These are phyloP conservation scores for Agrotis segetum DNA, from an alignment of 2,888 invertebrate species.

Conservation along the genomic window DNA sequence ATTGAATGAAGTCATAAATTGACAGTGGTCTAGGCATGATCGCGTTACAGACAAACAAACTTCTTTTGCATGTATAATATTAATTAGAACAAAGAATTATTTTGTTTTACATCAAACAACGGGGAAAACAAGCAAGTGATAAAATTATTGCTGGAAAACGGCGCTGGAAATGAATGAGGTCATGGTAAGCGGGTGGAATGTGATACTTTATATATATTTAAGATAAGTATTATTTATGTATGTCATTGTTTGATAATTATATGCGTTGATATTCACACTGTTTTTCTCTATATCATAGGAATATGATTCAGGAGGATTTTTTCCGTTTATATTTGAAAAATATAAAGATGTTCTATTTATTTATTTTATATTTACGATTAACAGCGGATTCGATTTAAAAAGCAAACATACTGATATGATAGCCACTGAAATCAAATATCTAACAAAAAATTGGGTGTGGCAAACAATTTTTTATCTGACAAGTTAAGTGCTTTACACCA, in stretches of 20 bases:
- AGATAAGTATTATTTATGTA: conserved; percentile 49
- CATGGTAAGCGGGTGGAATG: conserved; percentile 53
- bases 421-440: neutral
- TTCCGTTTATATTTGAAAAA: too few relatives aligned
- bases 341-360: neutral
- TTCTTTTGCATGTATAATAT: too few relatives aligned
- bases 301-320: too few relatives aligned
- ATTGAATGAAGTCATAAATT: too few relatives aligned
- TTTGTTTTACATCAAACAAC: conserved; percentile 8
- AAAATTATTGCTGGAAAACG: conserved; percentile 50
- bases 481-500: conserved; percentile 18
- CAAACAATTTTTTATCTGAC: conserved; percentile 8
- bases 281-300: conserved; percentile 5
- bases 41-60: too few relatives aligned
- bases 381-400: neutral
- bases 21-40: too few relatives aligned
- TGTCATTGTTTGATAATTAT: conserved; percentile 38
- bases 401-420: conserved; percentile 1
- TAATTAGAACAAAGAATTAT: neutral
- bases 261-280: conserved; percentile 10
- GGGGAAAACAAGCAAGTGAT: conserved; percentile 32
- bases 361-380: conserved; percentile 4
- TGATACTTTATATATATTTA: conserved; percentile 47
- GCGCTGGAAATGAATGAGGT: conserved; percentile 60
- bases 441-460: neutral